Evolutionary conservation across 2,888 invertebrate genomes (phyloP).

Genomic region (Anthrax anthrax): DNA sequence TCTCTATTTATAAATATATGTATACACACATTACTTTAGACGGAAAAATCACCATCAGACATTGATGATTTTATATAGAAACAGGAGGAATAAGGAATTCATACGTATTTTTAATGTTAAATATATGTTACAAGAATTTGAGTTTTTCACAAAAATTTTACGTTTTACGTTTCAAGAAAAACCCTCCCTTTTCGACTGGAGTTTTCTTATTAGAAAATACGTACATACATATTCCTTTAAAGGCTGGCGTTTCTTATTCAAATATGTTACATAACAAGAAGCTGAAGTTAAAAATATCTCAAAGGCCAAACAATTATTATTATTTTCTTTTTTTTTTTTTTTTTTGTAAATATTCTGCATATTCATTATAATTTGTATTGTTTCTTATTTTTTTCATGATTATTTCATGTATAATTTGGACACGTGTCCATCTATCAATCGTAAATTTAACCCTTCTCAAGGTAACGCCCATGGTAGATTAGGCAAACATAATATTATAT

Average conservation of each 20-base stretch:
- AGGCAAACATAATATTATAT: constrained; percentile 21
- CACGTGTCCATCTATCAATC: constrained; percentile 31
- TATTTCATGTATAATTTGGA: constrained; percentile 19
- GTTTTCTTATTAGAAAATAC: neutral
- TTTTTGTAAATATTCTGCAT: neutral
- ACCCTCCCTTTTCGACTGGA: neutral
- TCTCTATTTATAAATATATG: no score
- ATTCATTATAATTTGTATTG: neutral
- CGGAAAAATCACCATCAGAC: no score
- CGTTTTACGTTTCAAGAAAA: neutral
- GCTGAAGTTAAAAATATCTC: neutral
- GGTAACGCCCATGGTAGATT: constrained; percentile 35
- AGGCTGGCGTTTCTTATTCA: neutral
- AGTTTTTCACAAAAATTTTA: no score
- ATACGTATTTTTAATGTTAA: no score
- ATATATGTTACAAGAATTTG: no score
- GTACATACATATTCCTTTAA: neutral
- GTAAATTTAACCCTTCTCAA: constrained; percentile 34
- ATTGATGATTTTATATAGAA: no score
- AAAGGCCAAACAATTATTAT: neutral
- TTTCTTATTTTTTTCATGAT: neutral
- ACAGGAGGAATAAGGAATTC: no score
- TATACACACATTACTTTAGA: no score
- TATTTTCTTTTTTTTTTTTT: no score
- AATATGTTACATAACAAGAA: no score